A percentile compares a stretch with the other conserved stretches of the same genome.
These are phyloP conservation scores for Prenolepis imparis DNA, from an alignment of 2,888 invertebrate species.

Conservation along the genomic window DNA sequence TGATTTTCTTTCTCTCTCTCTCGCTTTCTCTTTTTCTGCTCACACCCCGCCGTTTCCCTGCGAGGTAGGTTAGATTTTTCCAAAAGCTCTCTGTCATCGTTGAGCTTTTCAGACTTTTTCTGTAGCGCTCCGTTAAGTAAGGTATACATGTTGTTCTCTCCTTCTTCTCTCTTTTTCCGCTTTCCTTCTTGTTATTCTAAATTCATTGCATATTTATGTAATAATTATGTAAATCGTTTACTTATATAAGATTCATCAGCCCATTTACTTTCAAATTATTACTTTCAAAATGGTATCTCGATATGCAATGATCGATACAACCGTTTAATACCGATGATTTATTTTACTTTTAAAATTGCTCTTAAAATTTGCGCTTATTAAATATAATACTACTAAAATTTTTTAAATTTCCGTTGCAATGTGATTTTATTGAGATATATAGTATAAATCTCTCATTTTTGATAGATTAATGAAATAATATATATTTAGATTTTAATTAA, in stretches of 20 bases:
- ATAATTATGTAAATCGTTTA: not conserved
- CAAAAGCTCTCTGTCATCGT: conserved; percentile 56
- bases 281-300: not conserved
- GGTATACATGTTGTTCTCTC: not conserved
- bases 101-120: conserved; percentile 52
- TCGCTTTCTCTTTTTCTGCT: conserved; percentile 40
- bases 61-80: conserved; percentile 47
- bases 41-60: not conserved
- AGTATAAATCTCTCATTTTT: not conserved
- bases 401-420: not conserved
- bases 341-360: not conserved
- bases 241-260: conserved; percentile 29
- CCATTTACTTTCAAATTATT: not conserved
- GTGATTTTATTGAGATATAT: conserved; percentile 46
- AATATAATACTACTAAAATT: not conserved
- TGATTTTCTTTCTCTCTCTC: conserved; percentile 4
- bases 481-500: not conserved
- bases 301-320: conserved; percentile 13
- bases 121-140: conserved; percentile 42
- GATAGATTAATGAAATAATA: not conserved
- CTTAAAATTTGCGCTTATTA: not conserved
- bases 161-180: not conserved
- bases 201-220: conserved; percentile 44
- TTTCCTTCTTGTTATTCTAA: not conserved
- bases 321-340: too few species aligned